These are phyloP conservation scores for Nephrocerus scutellatus DNA, from an alignment of 2,888 invertebrate species.

Conservation along the genomic window DNA sequence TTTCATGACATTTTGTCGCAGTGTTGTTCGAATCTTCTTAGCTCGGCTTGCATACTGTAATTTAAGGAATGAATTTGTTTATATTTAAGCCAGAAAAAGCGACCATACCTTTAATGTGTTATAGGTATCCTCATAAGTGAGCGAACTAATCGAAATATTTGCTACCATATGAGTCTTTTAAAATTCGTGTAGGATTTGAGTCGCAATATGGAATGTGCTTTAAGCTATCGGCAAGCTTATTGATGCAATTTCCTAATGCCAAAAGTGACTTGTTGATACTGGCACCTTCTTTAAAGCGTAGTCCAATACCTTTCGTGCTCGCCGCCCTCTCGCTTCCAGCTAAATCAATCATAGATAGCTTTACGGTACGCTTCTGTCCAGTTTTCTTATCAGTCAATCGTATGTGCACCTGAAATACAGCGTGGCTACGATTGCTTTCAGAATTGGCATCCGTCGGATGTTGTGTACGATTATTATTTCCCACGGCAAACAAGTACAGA, in stretches of 20 bases:
- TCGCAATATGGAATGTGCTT: slow-evolving; percentile 76
- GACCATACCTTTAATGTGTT: slow-evolving; percentile 70
- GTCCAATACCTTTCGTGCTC: slow-evolving; percentile 73
- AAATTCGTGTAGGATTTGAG: slow-evolving; percentile 80
- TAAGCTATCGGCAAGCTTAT: slow-evolving; percentile 75
- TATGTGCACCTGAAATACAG: slow-evolving; percentile 81
- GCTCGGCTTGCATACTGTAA: slow-evolving; percentile 45
- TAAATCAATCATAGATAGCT: slow-evolving; percentile 89
- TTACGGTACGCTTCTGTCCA: slow-evolving; percentile 68
- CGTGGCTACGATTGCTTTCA: slow-evolving; percentile 91
- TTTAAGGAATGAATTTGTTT: background rate
- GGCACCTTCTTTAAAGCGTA: slow-evolving; percentile 85
- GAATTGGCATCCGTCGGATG: slow-evolving; percentile 94
- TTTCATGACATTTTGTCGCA: slow-evolving; percentile 41
- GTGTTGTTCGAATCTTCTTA: slow-evolving; percentile 44
- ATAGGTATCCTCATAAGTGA: slow-evolving; percentile 83
- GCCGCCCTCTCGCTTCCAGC: slow-evolving; percentile 91
- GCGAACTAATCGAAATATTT: slow-evolving; percentile 72
- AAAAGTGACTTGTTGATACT: slow-evolving; percentile 88
- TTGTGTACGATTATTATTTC: slow-evolving; percentile 82
- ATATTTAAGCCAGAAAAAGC: too few species aligned
- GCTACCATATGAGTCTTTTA: slow-evolving; percentile 94
- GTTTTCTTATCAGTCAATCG: slow-evolving; percentile 59
- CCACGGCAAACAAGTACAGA: slow-evolving; percentile 67
- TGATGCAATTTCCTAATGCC: slow-evolving; percentile 84